phyloP scores from a whole-genome alignment of 2,113 vertebrate genomes.

The Menidia beryllina region DNA sequence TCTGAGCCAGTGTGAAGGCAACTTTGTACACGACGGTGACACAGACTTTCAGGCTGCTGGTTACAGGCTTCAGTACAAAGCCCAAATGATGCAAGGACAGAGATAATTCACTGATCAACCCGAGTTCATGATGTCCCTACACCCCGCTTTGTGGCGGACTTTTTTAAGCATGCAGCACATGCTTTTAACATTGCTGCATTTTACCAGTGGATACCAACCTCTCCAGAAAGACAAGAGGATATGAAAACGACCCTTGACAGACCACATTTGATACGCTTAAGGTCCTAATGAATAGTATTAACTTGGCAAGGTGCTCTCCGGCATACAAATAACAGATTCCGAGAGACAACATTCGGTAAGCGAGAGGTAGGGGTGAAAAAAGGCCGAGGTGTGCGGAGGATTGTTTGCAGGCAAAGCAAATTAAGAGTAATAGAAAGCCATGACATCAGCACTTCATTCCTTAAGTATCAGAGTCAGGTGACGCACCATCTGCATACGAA shows the following conservation, averaged over 20 bases:
- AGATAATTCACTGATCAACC: constrained; percentile 1
- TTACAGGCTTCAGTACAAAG: constrained; percentile 23
- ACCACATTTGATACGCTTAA: constrained; percentile 75
- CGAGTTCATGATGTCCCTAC: constrained; percentile 3
- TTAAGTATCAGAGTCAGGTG: constrained; percentile 23
- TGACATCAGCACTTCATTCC: constrained; percentile 51
- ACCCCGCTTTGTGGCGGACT: not conserved
- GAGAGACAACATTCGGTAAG: constrained; percentile 35
- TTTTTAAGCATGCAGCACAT: constrained; percentile 36
- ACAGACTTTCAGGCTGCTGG: constrained; percentile 7
- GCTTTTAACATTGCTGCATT: constrained; percentile 36
- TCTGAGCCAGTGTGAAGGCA: constrained; percentile 26
- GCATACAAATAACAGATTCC: constrained; percentile 48
- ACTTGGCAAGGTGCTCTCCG: constrained; percentile 58
- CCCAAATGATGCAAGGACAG: constrained; percentile 16
- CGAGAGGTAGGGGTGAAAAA: constrained; percentile 23
- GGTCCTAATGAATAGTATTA: constrained; percentile 71
- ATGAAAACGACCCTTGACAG: constrained; percentile 74
- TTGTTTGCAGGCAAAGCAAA: constrained; percentile 21
- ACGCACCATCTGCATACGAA: constrained; percentile 62
- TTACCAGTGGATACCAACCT: constrained; percentile 40
- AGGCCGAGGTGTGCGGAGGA: not conserved
- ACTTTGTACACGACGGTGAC: constrained; percentile 23
- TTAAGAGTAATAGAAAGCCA: constrained; percentile 23
- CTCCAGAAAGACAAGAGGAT: constrained; percentile 65